phyloP scores from a whole-genome alignment of 64 coral and sea anemone species.

The Montipora foliosa region DNA sequence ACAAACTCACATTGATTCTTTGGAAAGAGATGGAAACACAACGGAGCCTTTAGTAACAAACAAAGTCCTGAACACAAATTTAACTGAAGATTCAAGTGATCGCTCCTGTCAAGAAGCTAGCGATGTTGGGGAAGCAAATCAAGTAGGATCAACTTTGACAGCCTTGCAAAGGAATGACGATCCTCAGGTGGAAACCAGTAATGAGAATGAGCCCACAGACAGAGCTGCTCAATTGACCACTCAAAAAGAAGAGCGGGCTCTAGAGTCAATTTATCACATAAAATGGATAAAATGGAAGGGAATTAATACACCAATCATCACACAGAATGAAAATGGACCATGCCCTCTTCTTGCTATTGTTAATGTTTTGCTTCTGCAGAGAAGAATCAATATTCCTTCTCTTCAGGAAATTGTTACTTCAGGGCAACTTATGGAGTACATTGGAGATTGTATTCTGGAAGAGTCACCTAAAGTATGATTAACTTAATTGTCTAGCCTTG shows the following conservation, averaged over 20 bases:
- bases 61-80: background rate
- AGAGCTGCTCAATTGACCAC: background rate
- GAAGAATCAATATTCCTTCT: conserved; percentile 84
- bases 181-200: no score
- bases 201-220: background rate
- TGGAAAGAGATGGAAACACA: background rate
- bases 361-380: conserved; percentile 87
- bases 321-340: conserved; percentile 98
- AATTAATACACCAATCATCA: conserved; percentile 86
- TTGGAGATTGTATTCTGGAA: conserved; percentile 90
- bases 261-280: conserved; percentile 88
- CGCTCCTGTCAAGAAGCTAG: background rate
- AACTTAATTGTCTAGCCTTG: no score
- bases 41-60: background rate
- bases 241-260: background rate
- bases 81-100: background rate
- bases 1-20: background rate
- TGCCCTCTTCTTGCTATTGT: conserved; percentile 96
- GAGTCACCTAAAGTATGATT: conserved; percentile 88
- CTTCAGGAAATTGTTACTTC: conserved; percentile 89
- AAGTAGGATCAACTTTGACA: background rate
- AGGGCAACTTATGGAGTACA: conserved; percentile 96
- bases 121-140: background rate
- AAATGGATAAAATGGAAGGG: conserved; percentile 98
- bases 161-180: background rate